A percentile compares a stretch with the other conserved stretches of the same genome.
These are phyloP conservation scores for Papilio polytes DNA, from an alignment of 1,140 invertebrate species.

Conservation along the genomic window DNA sequence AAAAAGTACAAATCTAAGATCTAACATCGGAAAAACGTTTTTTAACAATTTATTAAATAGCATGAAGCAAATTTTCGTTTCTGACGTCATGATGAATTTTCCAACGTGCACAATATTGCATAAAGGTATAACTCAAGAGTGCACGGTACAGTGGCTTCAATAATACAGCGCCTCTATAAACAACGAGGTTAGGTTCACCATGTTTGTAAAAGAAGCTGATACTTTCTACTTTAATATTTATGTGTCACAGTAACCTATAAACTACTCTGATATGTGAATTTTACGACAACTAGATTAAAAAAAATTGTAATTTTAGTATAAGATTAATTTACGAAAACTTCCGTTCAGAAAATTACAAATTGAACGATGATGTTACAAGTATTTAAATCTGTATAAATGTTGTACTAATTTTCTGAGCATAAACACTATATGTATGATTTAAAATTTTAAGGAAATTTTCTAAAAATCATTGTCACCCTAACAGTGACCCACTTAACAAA, in stretches of 20 bases:
- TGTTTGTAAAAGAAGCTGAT: background rate
- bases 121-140: constrained; percentile 26
- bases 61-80: background rate
- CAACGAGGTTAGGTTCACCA: background rate
- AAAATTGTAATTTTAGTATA: background rate
- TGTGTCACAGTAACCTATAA: background rate
- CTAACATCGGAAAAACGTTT: background rate
- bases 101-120: constrained; percentile 12
- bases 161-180: constrained; percentile 7
- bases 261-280: background rate
- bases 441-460: background rate
- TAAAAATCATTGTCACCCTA: constrained; percentile 9
- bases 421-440: background rate
- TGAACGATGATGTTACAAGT: too few relatives aligned
- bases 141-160: constrained; percentile 15
- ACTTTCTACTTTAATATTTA: background rate
- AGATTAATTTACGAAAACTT: background rate
- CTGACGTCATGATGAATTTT: constrained; percentile 15
- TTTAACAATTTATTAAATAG: background rate
- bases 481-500: constrained; percentile 23
- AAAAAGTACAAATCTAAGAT: background rate
- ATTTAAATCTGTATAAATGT: background rate
- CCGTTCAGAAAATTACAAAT: background rate
- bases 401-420: background rate
- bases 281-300: background rate